These are phyloP conservation scores for Seira sanloemensis DNA, from an alignment of 2,888 invertebrate species.

Conservation along the genomic window DNA sequence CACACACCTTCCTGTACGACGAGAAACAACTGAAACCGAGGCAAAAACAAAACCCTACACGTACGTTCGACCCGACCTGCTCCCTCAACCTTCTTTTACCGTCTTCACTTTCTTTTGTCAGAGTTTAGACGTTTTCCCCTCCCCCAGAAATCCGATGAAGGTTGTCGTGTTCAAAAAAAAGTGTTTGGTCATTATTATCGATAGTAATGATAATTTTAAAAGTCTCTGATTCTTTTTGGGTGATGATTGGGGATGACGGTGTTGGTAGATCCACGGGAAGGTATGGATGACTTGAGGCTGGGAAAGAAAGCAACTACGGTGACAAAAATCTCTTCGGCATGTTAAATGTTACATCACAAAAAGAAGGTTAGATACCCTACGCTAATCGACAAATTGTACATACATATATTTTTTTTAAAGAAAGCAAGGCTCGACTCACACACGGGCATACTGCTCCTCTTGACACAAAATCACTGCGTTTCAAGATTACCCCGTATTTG, in stretches of 20 bases:
- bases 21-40: neutral
- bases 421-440: neutral
- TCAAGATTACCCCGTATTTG: too few species aligned
- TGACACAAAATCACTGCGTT: too few species aligned
- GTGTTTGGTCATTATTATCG: neutral
- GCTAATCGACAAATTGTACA: neutral
- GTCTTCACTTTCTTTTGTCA: neutral
- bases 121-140: neutral
- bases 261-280: neutral
- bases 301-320: neutral
- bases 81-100: too few species aligned
- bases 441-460: too few species aligned
- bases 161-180: neutral
- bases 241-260: neutral
- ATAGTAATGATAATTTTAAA: neutral
- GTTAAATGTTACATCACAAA: slow-evolving; percentile 62
- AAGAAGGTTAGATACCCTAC: slow-evolving; percentile 61
- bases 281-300: neutral
- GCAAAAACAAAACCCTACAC: too few species aligned
- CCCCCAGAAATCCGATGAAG: neutral
- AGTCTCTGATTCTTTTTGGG: neutral
- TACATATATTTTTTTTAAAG: neutral
- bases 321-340: slow-evolving; percentile 55
- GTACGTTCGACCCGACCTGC: too few species aligned
- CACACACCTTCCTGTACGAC: slow-evolving; percentile 6